These are phyloP conservation scores for Patella depressa DNA, from an alignment of 2,888 invertebrate species.

Conservation along the genomic window DNA sequence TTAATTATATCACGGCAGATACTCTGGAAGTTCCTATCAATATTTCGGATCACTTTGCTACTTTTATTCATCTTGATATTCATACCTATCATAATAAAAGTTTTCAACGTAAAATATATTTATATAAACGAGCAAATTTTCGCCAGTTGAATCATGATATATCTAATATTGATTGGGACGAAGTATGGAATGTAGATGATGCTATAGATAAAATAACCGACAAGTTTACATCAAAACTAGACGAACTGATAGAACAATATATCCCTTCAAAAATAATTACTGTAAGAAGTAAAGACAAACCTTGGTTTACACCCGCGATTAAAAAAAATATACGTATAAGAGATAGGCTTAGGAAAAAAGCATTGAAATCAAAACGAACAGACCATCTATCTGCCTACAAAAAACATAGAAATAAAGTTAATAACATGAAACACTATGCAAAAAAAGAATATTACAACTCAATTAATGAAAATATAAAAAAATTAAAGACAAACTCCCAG, in stretches of 20 bases:
- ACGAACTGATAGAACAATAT: not conserved
- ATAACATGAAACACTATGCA: not conserved
- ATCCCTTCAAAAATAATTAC: not conserved
- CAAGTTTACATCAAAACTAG: not conserved
- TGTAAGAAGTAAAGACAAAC: not conserved
- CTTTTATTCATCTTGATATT: not conserved
- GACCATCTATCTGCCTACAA: not conserved
- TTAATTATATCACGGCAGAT: not conserved
- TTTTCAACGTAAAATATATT: not conserved
- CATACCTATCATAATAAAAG: not conserved
- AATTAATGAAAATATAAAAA: slow-evolving; percentile 5
- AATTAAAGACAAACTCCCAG: not conserved
- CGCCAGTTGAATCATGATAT: not conserved
- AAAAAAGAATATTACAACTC: not conserved
- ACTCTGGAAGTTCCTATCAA: not conserved
- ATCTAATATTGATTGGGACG: not conserved
- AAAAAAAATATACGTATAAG: not conserved
- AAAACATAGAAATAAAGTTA: not conserved
- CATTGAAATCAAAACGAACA: not conserved
- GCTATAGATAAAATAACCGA: not conserved
- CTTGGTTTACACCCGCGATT: not conserved
- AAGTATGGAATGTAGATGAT: not conserved
- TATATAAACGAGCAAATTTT: not conserved
- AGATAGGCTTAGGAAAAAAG: not conserved
- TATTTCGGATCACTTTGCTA: not conserved